These are phyloP conservation scores for Vimba vimba DNA, from an alignment of 2,113 vertebrate genomes.

Conservation along the genomic window DNA sequence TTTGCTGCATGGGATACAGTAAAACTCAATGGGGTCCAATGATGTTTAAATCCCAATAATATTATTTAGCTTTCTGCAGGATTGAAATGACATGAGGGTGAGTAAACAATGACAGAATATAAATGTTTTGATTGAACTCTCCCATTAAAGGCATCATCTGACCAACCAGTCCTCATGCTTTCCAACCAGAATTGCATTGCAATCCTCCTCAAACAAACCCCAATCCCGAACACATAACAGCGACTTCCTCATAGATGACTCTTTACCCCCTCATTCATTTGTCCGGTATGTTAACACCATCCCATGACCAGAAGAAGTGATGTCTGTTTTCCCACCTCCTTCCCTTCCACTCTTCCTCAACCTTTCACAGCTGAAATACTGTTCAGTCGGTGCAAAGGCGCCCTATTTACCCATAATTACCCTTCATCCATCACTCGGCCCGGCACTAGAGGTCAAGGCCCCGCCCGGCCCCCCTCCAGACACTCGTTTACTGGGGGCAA, in stretches of 20 bases:
- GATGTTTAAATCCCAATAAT: background rate
- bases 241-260: constrained; percentile 34
- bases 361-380: constrained; percentile 75
- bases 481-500: constrained; percentile 78
- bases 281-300: constrained; percentile 26
- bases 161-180: background rate
- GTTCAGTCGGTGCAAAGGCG: constrained; percentile 72
- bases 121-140: no score
- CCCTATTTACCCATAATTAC: constrained; percentile 84
- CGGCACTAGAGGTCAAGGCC: constrained; percentile 81
- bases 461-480: constrained; percentile 71
- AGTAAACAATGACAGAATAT: background rate
- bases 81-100: background rate
- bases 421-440: constrained; percentile 83
- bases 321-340: constrained; percentile 49
- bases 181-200: background rate
- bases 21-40: background rate
- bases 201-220: constrained; percentile 10
- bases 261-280: constrained; percentile 20
- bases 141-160: background rate
- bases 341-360: constrained; percentile 42
- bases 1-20: background rate
- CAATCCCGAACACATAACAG: constrained; percentile 8
- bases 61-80: background rate
- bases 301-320: constrained; percentile 35